Conservation (phyloP, 2,888 invertebrate species). For the Melitaea athalia region DNA sequence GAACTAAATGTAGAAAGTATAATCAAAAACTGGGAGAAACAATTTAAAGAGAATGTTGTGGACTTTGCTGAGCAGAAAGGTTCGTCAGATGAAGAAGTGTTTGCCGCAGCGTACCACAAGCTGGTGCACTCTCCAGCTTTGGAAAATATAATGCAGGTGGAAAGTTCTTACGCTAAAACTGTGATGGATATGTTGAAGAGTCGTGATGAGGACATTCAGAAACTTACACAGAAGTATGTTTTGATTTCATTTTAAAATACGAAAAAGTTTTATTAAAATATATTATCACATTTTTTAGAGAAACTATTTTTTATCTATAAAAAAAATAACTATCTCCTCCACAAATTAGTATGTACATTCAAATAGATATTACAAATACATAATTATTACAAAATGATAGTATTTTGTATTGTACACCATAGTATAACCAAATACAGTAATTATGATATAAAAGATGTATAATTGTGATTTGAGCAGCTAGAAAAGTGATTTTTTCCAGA, state of each 20-base stretch:
- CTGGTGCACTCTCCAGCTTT: constrained; percentile 92
- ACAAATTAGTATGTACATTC: too few relatives aligned
- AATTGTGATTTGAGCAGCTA: too few relatives aligned
- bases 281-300: too few relatives aligned
- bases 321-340: background rate
- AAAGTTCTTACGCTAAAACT: constrained; percentile 92
- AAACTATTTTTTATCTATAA: background rate
- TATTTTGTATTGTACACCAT: too few relatives aligned
- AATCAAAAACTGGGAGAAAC: constrained; percentile 90
- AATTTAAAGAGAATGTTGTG: constrained; percentile 90
- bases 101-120: constrained; percentile 92
- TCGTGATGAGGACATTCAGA: constrained; percentile 87
- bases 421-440: too few relatives aligned
- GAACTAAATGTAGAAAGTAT: constrained; percentile 87
- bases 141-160: constrained; percentile 93
- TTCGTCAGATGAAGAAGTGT: constrained; percentile 92
- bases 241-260: background rate
- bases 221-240: constrained; percentile 84
- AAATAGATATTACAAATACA: too few relatives aligned
- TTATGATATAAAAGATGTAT: too few relatives aligned
- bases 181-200: constrained; percentile 88
- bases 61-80: constrained; percentile 91
- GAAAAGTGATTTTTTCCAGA: too few relatives aligned
- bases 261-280: too few relatives aligned
- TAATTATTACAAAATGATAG: too few relatives aligned